These are phyloP conservation scores for Siniperca obscura DNA, from an alignment of 2,797 vertebrate genomes.

Conservation along the genomic window DNA sequence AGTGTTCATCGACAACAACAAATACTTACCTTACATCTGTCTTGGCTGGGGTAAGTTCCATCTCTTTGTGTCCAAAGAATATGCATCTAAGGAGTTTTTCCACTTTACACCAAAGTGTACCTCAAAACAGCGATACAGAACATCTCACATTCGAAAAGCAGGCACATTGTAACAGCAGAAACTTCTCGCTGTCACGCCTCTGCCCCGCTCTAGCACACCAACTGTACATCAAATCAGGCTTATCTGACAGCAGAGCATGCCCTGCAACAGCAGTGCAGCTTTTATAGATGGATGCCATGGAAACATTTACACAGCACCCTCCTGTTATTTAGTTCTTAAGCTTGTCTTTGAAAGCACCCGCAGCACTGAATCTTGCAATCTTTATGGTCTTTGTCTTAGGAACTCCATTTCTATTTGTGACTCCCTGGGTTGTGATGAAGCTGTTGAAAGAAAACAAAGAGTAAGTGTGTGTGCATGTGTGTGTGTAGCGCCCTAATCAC, in stretches of 20 bases:
- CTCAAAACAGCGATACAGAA: background rate
- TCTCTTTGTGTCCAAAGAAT: background rate
- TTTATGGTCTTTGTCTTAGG: slow-evolving; percentile 74
- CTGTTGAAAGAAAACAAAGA: slow-evolving; percentile 88
- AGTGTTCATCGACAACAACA: slow-evolving; percentile 87
- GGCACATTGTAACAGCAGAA: background rate
- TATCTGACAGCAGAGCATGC: background rate
- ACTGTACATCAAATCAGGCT: background rate
- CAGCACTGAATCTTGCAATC: slow-evolving; percentile 18
- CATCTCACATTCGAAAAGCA: background rate
- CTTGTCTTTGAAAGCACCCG: background rate
- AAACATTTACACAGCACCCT: background rate
- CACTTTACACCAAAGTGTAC: background rate
- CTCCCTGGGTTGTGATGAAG: slow-evolving; percentile 87
- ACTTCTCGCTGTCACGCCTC: fast-evolving
- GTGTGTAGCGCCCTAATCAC: background rate
- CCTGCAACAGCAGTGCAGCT: background rate
- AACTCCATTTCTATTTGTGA: slow-evolving; percentile 87
- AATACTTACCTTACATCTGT: slow-evolving; percentile 86
- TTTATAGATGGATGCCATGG: background rate
- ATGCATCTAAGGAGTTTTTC: background rate
- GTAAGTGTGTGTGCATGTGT: slow-evolving; percentile 74
- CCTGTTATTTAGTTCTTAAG: background rate
- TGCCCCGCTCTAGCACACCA: background rate
- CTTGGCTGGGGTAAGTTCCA: slow-evolving; percentile 87